Percentiles rank a stretch among this genome's conserved stretches.
Conservation (phyloP, 2,113 vertebrate genomes). For the Prinia subflava region DNA sequence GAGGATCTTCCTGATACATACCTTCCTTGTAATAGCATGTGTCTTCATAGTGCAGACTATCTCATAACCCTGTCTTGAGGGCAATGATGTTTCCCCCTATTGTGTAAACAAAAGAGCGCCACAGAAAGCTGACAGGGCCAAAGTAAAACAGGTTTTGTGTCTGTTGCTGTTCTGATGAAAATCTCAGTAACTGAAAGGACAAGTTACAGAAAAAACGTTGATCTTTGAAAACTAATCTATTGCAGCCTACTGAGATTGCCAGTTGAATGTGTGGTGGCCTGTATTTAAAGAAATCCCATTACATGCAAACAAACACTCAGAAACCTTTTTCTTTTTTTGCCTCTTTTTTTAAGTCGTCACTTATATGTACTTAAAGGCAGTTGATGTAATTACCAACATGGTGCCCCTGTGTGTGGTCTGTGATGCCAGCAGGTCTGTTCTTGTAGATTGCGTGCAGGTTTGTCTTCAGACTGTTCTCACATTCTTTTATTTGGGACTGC, state of each 20-base stretch:
- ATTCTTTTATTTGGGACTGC: not conserved
- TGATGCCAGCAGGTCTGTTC: not conserved
- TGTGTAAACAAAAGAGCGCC: not conserved
- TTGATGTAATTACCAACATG: not conserved
- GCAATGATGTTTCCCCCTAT: not conserved
- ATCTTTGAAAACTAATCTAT: not conserved
- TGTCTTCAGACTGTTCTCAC: not conserved
- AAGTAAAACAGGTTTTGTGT: conserved; percentile 16
- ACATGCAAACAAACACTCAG: not conserved
- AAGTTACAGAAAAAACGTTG: not conserved
- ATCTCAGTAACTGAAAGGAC: not conserved
- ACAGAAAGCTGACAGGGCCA: not conserved
- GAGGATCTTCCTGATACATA: not conserved
- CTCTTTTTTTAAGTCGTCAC: not conserved
- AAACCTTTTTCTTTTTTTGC: not conserved
- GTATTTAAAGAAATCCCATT: not conserved
- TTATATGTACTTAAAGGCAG: not conserved
- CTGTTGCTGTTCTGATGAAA: not conserved
- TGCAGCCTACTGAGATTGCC: not conserved
- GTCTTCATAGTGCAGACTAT: not conserved
- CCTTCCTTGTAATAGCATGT: not conserved
- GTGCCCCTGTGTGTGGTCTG: not conserved
- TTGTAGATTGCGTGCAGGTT: not conserved
- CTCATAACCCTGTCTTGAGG: not conserved
- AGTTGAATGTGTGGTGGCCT: not conserved